phyloP scores from a whole-genome alignment of 1,140 invertebrate species.

The Meteorus sp. region DNA sequence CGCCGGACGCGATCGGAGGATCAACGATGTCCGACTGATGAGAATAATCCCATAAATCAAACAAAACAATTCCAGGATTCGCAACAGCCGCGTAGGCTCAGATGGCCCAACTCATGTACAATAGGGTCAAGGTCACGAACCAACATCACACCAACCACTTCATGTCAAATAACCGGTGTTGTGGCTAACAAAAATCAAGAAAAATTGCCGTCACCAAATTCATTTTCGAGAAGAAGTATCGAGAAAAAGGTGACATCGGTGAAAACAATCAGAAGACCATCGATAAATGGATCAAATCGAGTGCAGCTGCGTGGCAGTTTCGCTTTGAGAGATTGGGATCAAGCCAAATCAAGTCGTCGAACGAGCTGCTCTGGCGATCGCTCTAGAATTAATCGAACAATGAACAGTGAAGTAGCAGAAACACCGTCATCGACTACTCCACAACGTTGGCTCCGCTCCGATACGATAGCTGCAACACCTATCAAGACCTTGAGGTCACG shows the following conservation, averaged over 20 bases:
- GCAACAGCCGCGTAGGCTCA: slow-evolving; percentile 37
- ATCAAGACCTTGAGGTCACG: slow-evolving; percentile 54
- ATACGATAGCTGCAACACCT: slow-evolving; percentile 54
- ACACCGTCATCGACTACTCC: slow-evolving; percentile 31
- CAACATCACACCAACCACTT: slow-evolving; percentile 21
- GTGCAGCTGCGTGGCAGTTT: slow-evolving; percentile 44
- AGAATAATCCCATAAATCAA: slow-evolving; percentile 52
- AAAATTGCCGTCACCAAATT: slow-evolving; percentile 38
- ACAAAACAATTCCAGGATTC: background rate
- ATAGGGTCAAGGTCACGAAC: slow-evolving; percentile 9
- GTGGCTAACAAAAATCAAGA: background rate
- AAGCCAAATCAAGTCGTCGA: slow-evolving; percentile 35
- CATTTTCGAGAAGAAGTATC: slow-evolving; percentile 50
- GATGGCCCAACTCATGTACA: slow-evolving; percentile 35
- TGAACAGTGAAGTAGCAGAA: slow-evolving; percentile 25
- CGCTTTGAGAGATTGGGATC: slow-evolving; percentile 46
- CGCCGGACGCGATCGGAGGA: slow-evolving; percentile 52
- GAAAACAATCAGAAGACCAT: slow-evolving; percentile 48
- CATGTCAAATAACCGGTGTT: slow-evolving; percentile 15
- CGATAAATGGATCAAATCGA: slow-evolving; percentile 46
- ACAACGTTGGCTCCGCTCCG: slow-evolving; percentile 55
- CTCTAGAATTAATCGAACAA: too few relatives aligned
- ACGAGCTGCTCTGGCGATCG: background rate
- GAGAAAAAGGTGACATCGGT: slow-evolving; percentile 53
- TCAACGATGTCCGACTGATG: slow-evolving; percentile 41